Evolutionary conservation across 2,113 vertebrate species (phyloP).

Genomic region (Antechinus flavipes): DNA sequence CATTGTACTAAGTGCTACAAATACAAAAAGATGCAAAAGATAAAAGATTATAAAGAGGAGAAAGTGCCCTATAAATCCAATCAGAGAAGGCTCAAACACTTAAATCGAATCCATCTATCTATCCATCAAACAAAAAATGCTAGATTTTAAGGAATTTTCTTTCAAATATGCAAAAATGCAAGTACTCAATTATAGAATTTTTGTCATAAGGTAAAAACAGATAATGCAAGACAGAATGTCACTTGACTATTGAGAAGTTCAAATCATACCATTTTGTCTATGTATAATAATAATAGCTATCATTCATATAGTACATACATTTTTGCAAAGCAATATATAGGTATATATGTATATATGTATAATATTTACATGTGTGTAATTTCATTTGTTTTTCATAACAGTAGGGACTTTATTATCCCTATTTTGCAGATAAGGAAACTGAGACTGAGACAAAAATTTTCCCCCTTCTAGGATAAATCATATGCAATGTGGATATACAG

Average conservation of each 20-base stretch:
- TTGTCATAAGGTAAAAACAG: not conserved
- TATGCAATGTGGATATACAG: constrained; percentile 66
- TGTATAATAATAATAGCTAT: not conserved
- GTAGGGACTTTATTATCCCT: not conserved
- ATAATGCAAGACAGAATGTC: not conserved
- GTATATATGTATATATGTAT: too few species aligned
- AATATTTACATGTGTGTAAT: too few species aligned
- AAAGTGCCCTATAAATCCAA: not conserved
- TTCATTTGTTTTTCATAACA: not conserved
- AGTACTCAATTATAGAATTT: not conserved
- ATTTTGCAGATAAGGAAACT: not conserved
- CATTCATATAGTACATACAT: not conserved
- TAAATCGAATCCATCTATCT: too few species aligned
- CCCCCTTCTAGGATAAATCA: constrained; percentile 68
- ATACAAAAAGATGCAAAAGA: too few species aligned
- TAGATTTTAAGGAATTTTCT: too few species aligned
- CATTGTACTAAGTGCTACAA: too few species aligned
- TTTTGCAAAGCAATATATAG: not conserved
- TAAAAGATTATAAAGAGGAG: not conserved
- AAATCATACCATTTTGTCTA: not conserved
- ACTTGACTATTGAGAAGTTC: not conserved
- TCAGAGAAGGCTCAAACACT: not conserved
- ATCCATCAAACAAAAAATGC: too few species aligned
- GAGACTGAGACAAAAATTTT: constrained; percentile 8
- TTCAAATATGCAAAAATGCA: too few species aligned